These are phyloP conservation scores for Telenomus remus DNA, from an alignment of 1,140 invertebrate genomes.

Conservation along the genomic window DNA sequence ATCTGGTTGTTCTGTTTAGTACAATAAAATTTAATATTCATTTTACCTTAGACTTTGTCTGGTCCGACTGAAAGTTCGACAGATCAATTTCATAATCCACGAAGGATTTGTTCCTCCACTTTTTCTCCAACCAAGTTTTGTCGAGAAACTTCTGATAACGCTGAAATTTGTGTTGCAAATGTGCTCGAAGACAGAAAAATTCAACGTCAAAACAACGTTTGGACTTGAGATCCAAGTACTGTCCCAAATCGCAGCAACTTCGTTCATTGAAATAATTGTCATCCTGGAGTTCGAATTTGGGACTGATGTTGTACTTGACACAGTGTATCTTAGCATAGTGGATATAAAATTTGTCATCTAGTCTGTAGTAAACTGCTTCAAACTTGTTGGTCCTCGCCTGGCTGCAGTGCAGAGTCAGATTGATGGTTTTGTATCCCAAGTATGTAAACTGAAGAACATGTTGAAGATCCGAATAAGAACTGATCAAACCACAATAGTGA, in stretches of 20 bases:
- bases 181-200: neutral
- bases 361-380: constrained; percentile 24
- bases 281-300: constrained; percentile 10
- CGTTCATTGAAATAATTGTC: constrained; percentile 33
- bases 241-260: constrained; percentile 23
- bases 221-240: constrained; percentile 15
- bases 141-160: constrained; percentile 10
- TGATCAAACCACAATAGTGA: constrained; percentile 29
- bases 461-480: constrained; percentile 15
- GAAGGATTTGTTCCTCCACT: constrained; percentile 8
- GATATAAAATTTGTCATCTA: constrained; percentile 22
- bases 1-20: neutral
- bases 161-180: constrained; percentile 12
- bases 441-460: constrained; percentile 29
- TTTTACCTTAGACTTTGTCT: constrained; percentile 18
- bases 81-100: constrained; percentile 18
- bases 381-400: neutral
- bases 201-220: constrained; percentile 17
- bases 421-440: constrained; percentile 33
- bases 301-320: neutral
- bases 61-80: neutral
- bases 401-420: constrained; percentile 20
- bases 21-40: neutral
- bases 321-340: constrained; percentile 16
- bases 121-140: constrained; percentile 9